phyloP scores from a whole-genome alignment of 2,113 vertebrate genomes.

The Leuciscus idus region DNA sequence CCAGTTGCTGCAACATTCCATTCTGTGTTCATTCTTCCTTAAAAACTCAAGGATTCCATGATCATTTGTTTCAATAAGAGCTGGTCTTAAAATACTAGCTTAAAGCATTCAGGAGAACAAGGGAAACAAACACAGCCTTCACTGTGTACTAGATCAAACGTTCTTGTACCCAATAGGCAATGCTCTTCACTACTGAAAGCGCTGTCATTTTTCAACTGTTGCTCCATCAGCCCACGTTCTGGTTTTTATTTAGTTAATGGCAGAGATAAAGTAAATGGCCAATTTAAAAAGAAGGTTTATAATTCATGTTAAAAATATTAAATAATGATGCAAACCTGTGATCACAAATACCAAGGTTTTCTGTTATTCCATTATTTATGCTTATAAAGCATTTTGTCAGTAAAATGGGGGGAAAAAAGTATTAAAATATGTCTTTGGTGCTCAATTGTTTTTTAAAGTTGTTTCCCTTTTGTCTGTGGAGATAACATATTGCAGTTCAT shows the following conservation, averaged over 20 bases:
- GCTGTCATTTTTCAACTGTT: background rate
- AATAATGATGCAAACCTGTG: background rate
- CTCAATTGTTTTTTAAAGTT: slow-evolving; percentile 16
- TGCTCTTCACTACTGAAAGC: background rate
- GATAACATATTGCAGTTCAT: background rate
- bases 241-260: background rate
- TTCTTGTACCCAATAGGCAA: background rate
- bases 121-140: background rate
- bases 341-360: background rate
- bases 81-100: background rate
- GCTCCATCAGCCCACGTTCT: background rate
- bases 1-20: background rate
- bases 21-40: background rate
- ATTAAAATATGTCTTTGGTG: slow-evolving; percentile 1
- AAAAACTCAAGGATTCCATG: background rate
- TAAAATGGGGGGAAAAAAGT: background rate
- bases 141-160: background rate
- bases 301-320: background rate
- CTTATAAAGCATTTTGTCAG: background rate
- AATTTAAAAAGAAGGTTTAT: slow-evolving; percentile 12
- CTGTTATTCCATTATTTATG: background rate
- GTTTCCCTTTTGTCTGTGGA: slow-evolving; percentile 15
- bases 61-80: background rate
- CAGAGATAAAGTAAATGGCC: background rate
- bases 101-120: background rate